phyloP scores from a whole-genome alignment of 1,140 invertebrate genomes.

The Drosophila cardini region DNA sequence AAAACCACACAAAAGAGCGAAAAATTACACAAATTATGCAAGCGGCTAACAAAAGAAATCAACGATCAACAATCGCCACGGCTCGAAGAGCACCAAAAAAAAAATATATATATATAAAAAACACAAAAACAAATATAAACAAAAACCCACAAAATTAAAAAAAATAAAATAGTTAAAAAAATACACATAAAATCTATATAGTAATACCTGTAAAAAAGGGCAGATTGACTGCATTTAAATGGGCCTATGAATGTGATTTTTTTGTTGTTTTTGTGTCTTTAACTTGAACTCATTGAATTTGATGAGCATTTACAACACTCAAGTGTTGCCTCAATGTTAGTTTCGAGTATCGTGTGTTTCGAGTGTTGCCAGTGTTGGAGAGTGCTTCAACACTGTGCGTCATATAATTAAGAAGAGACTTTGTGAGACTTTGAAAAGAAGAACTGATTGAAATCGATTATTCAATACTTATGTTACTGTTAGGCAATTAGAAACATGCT shows the following conservation, averaged over 20 bases:
- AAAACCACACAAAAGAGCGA: constrained; percentile 36
- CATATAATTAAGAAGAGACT: constrained; percentile 6
- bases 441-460: constrained; percentile 1
- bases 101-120: not conserved
- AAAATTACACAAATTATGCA: constrained; percentile 61
- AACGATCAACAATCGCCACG: constrained; percentile 50
- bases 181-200: constrained; percentile 4
- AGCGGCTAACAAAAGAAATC: constrained; percentile 66
- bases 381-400: constrained; percentile 7
- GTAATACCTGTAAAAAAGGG: constrained; percentile 3
- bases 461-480: not conserved
- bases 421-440: not conserved
- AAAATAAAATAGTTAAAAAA: not conserved
- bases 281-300: constrained; percentile 14
- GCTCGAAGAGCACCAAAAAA: constrained; percentile 45
- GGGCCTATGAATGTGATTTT: constrained; percentile 5
- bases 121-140: constrained; percentile 2
- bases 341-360: too few relatives aligned
- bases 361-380: constrained; percentile 6
- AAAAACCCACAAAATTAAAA: constrained; percentile 8
- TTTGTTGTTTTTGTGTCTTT: not conserved
- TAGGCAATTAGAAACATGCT: constrained; percentile 1
- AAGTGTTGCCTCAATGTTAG: constrained; percentile 18
- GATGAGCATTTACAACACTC: constrained; percentile 6
- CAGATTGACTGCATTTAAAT: constrained; percentile 21